Evolutionary conservation across 1,140 invertebrate species (phyloP), one percentile per base, ranked within the genome.

Genomic region (Lasaia peninsularis): DNA sequence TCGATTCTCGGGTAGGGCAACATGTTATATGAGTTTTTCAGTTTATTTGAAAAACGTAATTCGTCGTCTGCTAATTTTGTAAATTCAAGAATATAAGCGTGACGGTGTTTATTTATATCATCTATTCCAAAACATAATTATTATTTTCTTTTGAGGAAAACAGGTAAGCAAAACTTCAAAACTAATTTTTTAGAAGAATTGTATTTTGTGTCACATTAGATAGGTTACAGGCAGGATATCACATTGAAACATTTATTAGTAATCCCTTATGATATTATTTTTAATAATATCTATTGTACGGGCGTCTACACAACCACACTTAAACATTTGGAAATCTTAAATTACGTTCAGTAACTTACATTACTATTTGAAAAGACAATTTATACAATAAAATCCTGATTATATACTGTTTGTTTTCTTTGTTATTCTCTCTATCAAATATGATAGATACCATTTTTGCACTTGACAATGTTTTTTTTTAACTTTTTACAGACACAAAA

Each of bases 141-240:
- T n/a, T n/a, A n/a, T n/a, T n/a, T n/a, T n/a, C 6, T 2, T 34
- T 35, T 14, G n/a, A 12, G 12, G n/a, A 14, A 14, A 6, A 35
- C 14, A 12, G 12, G 14, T 16, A 2, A 4, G 7, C 12, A 37
- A 37, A 16, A 7, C 0, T 37, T 14, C 5, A 14, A 37, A 37
- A 16, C 5, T 7, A 6, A 37, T 2, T 18, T 40, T 40, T 40
- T 40, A 40, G 35, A 54, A 54, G 52, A 77, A 62, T 74, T 67
- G 66, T 73, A 66, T 67, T 69, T 76, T 69, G 71, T 79, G 80
- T 86, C 77, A 81, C 82, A 86, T 77, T 69, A 71, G 79, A 81
- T 84, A 71, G 78, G 72, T 75, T 81, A 83, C 67, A 84, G 82
- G 80, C 82, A 84, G 81, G 80, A 84, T 86, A 86, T 88, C 83